Evolutionary conservation across 2,797 vertebrate genomes (phyloP).

Genomic region (Ciconia nigra): DNA sequence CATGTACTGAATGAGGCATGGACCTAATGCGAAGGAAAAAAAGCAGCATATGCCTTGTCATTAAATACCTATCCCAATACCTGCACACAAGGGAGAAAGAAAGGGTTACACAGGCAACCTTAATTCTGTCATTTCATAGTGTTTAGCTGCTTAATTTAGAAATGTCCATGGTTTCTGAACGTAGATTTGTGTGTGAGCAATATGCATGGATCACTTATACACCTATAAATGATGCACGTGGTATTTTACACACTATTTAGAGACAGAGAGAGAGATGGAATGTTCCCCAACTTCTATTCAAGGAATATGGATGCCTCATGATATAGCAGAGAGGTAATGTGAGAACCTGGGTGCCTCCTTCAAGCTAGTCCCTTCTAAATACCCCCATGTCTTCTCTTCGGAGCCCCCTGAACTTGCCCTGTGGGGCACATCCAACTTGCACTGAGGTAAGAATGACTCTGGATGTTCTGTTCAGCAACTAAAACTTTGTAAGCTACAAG

Average conservation of each 20-base stretch:
- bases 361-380: slow-evolving; percentile 11
- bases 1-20: background rate
- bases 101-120: background rate
- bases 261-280: slow-evolving; percentile 56
- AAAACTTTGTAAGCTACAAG: background rate
- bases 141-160: background rate
- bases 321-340: slow-evolving; percentile 54
- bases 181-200: background rate
- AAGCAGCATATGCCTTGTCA: background rate
- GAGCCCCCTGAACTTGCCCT: background rate
- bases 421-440: background rate
- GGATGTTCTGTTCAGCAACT: background rate
- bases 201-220: slow-evolving; percentile 25
- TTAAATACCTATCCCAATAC: background rate
- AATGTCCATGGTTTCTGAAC: background rate
- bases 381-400: background rate
- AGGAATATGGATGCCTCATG: slow-evolving; percentile 61
- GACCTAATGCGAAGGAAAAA: background rate
- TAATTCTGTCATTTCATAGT: background rate
- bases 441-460: background rate
- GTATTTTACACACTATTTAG: slow-evolving; percentile 64
- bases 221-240: slow-evolving; percentile 51
- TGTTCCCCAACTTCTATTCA: slow-evolving; percentile 64
- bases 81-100: background rate
- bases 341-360: slow-evolving; percentile 34